Conservation (phyloP, 1,140 invertebrate species). For the Camponotus vicinus region DNA sequence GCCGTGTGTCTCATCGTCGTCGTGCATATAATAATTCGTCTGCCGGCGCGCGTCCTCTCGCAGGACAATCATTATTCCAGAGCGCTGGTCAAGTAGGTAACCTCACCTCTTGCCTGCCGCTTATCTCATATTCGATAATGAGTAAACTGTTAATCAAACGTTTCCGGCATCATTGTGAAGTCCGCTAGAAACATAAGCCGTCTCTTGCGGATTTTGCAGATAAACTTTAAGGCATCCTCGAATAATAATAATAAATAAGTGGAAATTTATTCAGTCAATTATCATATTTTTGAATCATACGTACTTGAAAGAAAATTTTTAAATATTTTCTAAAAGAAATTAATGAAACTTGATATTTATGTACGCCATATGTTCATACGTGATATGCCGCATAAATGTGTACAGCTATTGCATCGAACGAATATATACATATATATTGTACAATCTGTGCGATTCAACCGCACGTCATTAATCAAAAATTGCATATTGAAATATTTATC, state of each 20-base stretch:
- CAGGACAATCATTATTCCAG: constrained; percentile 79
- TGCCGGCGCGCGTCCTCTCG: constrained; percentile 42
- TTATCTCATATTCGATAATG: constrained; percentile 72
- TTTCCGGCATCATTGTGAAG: constrained; percentile 71
- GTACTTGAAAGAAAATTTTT: not conserved
- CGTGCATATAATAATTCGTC: constrained; percentile 63
- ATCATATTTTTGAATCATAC: not conserved
- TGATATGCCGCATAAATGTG: not conserved
- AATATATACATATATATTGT: not conserved
- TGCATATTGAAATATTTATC: constrained; percentile 45
- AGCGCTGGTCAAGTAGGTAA: constrained; percentile 79
- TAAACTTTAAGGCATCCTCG: not conserved
- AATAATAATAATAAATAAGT: not conserved
- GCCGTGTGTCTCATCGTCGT: constrained; percentile 32
- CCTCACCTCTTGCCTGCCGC: constrained; percentile 52
- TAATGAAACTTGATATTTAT: not conserved
- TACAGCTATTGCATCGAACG: not conserved
- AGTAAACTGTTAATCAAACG: constrained; percentile 78
- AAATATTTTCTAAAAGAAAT: not conserved
- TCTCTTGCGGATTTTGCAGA: not conserved
- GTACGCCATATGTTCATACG: not conserved
- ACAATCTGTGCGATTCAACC: not conserved
- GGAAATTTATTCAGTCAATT: not conserved
- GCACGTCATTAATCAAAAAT: not conserved
- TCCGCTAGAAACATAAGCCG: not conserved